Evolutionary conservation across 2,797 vertebrate genomes (phyloP), one percentile per base, ranked within the genome.

Genomic region (Chiroxiphia lanceolata): DNA sequence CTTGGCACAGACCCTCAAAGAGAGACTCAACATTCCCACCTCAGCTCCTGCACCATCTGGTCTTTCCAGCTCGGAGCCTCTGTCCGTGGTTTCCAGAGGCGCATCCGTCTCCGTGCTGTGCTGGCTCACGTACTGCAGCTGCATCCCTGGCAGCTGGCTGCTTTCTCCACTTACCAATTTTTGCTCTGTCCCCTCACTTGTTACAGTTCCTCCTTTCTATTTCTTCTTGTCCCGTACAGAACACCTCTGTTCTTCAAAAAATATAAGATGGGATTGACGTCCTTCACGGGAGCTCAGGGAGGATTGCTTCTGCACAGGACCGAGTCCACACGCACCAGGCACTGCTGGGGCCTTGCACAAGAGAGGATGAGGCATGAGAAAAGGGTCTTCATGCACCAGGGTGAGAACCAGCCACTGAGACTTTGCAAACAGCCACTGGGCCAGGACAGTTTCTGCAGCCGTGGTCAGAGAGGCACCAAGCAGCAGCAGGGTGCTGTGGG

Each of bases 21-120:
- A 44, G 15, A 83, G 38, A 13, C 42, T 81, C 31, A 13, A 5
- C 17, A n/a, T 50, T 83, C 77, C 77, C 81, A 19, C 70, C 74
- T 91, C 72, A 84, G 86, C 87, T 94, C 80, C 77, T 54, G 59
- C 69, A 51, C 88, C 95, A 94, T 92, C 93, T 91, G 94, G 9
- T 40, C n/a, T 38, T 57, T 67, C 72, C 72, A 33, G 38, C 2
- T n/a, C 1, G 1, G 83, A 93, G 69, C n/a, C 69, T 4, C 65
- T 53, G 60, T 44, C 70, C 0, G 0, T n/a, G 77, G 17, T 79
- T 85, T 89, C 83, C 80, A 40, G 88, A 95, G 80, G 31, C 56
- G 23, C 10, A 0, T 10, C 4, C 21, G 0, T 76, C 68, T 33
- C 82, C 29, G 23, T 26, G 79, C 91, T 67, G 68, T 22, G 34